phyloP scores from a whole-genome alignment of 2,797 vertebrate species.

The Sebastes flavidus region DNA sequence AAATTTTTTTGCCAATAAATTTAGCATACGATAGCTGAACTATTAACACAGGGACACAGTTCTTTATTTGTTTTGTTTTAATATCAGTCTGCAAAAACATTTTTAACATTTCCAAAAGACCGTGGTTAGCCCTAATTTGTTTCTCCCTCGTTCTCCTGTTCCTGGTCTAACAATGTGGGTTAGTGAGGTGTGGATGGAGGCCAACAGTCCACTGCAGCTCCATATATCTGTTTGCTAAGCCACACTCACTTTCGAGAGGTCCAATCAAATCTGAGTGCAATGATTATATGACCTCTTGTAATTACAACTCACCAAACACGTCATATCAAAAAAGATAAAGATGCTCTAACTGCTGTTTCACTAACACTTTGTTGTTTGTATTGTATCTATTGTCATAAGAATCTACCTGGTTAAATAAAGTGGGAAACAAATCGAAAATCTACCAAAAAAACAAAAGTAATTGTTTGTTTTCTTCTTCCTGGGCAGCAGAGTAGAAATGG shows the following conservation, averaged over 20 bases:
- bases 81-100: no score
- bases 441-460: neutral
- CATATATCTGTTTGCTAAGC: no score
- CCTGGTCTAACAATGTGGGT: no score
- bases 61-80: no score
- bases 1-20: no score
- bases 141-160: neutral
- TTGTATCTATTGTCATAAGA: neutral
- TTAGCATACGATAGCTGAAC: no score
- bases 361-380: neutral
- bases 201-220: no score
- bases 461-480: neutral
- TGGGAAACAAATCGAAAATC: neutral
- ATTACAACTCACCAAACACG: neutral
- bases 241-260: no score
- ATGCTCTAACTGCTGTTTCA: neutral
- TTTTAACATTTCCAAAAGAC: neutral
- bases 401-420: neutral
- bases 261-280: no score
- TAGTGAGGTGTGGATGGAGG: no score
- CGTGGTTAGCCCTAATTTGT: neutral
- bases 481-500: neutral
- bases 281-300: no score
- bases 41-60: no score
- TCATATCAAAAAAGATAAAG: neutral